Base-by-base conservation (phyloP, 2,888 invertebrate genomes). In the Julus scanicus region DNA sequence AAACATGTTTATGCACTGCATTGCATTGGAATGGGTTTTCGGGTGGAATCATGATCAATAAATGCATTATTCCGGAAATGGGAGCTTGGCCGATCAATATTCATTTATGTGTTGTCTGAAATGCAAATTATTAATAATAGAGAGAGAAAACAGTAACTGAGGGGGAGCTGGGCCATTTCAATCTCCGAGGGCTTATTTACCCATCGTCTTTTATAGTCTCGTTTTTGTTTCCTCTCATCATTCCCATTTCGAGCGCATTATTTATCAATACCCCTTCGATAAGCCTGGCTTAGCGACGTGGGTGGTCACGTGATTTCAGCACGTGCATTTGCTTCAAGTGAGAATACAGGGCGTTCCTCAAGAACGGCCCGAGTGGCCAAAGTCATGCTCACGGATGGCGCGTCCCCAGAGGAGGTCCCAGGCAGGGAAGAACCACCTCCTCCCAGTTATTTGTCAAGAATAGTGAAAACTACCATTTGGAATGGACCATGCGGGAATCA, bases 111-210 rank as follows among this genome's bases (percentile, higher is more conserved):
- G 80, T 80, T 80, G 80, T 80, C 80, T 80, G 80, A 80, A 80
- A 80, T 80, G 80, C 80, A 80, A 80, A 80, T 80, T 80, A 80
- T 80, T 80, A 80, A 80, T 80, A 80, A 80, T 80, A 80, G 80
- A 80, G 80, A 80, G 80, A 37, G 80, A 80, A 80, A 80, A 37
- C 80, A 80, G 80, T 80, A 29, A 80, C 80, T 37, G 29, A 8
- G 80, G 80, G 44, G 80, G 37, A 80, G 80, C 80, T 29, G 80
- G 80, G 44, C 44, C 80, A 80, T 37, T 80, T 29, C 80, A 80
- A 80, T 80, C 80, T 80, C 80, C 13, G 8, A 37, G 80, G 80
- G 80, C 80, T 80, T 80, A 80, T 80, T 80, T 80, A 80, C 37
- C 37, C 80, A 80, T 80, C 80, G 8, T 80, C 80, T 37, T 80